Conservation (phyloP, 2,113 vertebrate genomes). For the Caloenas nicobarica region DNA sequence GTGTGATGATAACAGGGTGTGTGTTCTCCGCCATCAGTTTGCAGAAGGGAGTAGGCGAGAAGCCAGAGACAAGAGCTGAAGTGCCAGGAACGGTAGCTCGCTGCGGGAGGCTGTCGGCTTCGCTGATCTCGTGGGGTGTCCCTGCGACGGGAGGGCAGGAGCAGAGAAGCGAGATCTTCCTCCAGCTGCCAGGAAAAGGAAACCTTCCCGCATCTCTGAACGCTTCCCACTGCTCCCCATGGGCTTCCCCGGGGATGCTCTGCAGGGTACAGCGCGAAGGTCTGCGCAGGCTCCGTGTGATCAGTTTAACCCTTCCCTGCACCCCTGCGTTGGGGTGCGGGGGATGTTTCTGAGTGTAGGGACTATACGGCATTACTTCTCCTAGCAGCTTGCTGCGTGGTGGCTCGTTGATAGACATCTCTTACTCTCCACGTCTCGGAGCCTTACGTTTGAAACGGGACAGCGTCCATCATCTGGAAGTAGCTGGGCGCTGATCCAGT, state of each 20-base stretch:
- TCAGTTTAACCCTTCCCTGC: neutral
- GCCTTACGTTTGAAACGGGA: neutral
- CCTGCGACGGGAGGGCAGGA: neutral
- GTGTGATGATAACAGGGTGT: constrained; percentile 33
- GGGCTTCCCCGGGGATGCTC: neutral
- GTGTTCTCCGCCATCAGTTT: neutral
- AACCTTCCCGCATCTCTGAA: neutral
- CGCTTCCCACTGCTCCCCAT: neutral
- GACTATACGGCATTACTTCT: neutral
- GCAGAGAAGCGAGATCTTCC: neutral
- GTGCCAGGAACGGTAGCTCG: neutral
- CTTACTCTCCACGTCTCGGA: neutral
- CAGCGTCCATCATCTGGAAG: neutral
- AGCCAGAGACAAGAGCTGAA: neutral
- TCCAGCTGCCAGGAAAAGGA: neutral
- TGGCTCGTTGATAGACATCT: accelerated
- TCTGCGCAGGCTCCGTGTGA: neutral
- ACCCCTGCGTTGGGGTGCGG: neutral
- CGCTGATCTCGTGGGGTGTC: accelerated
- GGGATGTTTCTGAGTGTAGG: neutral
- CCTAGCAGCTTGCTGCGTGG: accelerated
- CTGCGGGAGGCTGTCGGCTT: neutral
- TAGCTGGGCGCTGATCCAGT: neutral
- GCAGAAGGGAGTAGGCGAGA: neutral
- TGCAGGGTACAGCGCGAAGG: neutral